These are phyloP conservation scores for Amiota minor DNA, from an alignment of 2,888 invertebrate species.

Conservation along the genomic window DNA sequence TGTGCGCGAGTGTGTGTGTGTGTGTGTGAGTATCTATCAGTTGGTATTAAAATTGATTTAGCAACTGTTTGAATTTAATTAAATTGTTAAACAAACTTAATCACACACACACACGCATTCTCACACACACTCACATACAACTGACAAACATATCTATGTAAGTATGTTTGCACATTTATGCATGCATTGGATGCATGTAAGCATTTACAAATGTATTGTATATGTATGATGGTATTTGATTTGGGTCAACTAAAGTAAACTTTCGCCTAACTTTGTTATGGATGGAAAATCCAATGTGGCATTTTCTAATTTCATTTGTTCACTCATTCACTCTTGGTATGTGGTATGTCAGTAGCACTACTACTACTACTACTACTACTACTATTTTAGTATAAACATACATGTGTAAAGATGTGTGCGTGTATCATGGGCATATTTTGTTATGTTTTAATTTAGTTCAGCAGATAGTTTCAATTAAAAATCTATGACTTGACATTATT, in stretches of 20 bases:
- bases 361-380: too few species aligned
- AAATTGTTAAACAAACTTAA: conserved; percentile 23
- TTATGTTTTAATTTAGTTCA: too few species aligned
- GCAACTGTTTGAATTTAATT: conserved; percentile 27
- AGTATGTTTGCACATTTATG: neutral
- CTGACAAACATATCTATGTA: neutral
- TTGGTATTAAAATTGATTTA: conserved; percentile 32
- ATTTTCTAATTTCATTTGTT: conserved; percentile 45
- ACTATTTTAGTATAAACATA: too few species aligned
- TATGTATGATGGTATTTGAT: conserved; percentile 13
- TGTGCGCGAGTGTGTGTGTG: neutral
- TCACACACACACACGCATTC: neutral
- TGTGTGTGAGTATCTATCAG: conserved; percentile 6
- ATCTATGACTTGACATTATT: too few species aligned
- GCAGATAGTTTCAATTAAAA: too few species aligned
- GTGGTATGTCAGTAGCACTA: too few species aligned
- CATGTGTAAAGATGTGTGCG: conserved; percentile 9
- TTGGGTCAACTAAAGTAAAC: conserved; percentile 36
- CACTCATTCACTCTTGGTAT: neutral
- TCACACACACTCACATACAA: neutral
- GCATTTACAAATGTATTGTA: too few species aligned
- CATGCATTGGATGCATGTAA: neutral
- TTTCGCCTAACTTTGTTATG: conserved; percentile 35
- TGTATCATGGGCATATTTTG: neutral
- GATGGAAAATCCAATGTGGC: conserved; percentile 28